These are phyloP conservation scores for Eulemur albifrons DNA, from an alignment of 2,797 vertebrate genomes.

Conservation along the genomic window DNA sequence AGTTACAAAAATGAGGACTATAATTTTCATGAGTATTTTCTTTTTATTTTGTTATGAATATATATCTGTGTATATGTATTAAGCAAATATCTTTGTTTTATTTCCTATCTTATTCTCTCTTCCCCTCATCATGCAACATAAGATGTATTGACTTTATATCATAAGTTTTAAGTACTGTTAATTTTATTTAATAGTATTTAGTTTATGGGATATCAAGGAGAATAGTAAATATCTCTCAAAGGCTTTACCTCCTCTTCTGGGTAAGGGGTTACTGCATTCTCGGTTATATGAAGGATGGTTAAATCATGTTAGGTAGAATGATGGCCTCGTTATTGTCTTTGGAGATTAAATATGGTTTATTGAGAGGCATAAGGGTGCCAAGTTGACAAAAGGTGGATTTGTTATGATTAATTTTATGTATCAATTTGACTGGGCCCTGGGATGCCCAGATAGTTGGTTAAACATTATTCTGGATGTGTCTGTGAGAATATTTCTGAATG, in stretches of 20 bases:
- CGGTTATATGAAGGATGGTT: neutral
- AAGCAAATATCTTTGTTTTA: neutral
- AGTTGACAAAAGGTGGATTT: neutral
- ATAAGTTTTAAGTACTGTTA: neutral
- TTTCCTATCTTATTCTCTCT: neutral
- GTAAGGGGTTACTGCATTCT: neutral
- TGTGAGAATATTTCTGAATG: neutral
- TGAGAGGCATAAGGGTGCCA: neutral
- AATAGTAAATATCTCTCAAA: neutral
- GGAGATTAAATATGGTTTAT: neutral
- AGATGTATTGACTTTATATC: neutral
- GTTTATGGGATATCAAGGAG: neutral
- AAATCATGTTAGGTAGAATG: neutral
- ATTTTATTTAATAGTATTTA: neutral
- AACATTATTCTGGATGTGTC: neutral
- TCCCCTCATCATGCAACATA: neutral
- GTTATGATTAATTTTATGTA: neutral
- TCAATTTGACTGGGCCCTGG: neutral
- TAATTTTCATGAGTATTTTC: neutral
- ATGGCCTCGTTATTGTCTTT: neutral
- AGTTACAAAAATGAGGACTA: neutral
- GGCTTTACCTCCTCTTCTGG: neutral
- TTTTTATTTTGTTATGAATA: neutral
- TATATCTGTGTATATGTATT: neutral
- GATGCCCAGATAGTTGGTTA: neutral